These are phyloP conservation scores for Caradrina clavipalpis DNA, from an alignment of 2,888 invertebrate species.

Conservation along the genomic window DNA sequence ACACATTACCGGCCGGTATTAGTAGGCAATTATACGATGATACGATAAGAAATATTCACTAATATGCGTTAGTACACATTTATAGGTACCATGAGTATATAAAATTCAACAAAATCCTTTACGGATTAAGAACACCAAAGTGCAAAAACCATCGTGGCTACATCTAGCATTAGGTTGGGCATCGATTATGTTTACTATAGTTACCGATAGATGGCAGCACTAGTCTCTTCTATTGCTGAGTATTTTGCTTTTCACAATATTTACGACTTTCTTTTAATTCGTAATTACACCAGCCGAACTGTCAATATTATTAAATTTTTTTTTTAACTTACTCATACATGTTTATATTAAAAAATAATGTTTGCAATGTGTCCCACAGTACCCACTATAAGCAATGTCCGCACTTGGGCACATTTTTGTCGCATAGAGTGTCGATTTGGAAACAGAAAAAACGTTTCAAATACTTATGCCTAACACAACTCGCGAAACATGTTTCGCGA, in stretches of 20 bases:
- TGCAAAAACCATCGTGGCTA: slow-evolving; percentile 6
- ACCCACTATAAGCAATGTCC: no score
- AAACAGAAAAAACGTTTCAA: no score
- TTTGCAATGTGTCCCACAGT: neutral
- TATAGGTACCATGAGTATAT: neutral
- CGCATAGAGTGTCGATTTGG: neutral
- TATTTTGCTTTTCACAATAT: neutral
- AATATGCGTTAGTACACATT: neutral
- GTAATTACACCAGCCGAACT: neutral
- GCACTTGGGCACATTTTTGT: no score
- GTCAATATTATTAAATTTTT: neutral
- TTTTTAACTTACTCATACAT: neutral
- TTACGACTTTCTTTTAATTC: neutral
- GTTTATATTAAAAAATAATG: neutral
- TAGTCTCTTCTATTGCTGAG: neutral
- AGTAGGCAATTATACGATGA: neutral
- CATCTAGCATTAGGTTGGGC: neutral
- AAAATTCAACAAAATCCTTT: neutral
- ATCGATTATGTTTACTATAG: slow-evolving; percentile 2
- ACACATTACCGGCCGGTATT: neutral
- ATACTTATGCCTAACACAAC: no score
- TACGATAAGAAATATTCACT: neutral
- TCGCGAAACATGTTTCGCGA: no score
- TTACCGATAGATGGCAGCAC: slow-evolving; percentile 47
- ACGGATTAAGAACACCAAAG: neutral